These are phyloP conservation scores for Micrastur ruficollis DNA, from an alignment of 2,797 vertebrate genomes.

Conservation along the genomic window DNA sequence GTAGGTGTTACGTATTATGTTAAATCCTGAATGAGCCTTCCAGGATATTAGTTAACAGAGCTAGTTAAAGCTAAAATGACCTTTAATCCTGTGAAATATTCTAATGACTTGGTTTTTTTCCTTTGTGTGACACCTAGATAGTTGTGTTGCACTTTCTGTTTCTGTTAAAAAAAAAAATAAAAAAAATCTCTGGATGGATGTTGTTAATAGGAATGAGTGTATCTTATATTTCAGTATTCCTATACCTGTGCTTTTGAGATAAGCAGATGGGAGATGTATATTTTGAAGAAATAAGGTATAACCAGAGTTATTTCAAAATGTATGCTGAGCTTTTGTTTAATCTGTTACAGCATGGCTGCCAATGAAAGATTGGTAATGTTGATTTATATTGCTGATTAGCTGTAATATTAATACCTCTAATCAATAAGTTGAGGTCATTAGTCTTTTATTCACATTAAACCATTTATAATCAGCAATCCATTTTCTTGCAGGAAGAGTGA, in stretches of 20 bases:
- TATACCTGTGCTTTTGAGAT: neutral
- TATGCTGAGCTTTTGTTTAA: neutral
- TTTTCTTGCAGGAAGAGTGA: neutral
- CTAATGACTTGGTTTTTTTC: neutral
- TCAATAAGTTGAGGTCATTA: neutral
- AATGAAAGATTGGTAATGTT: neutral
- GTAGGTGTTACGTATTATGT: neutral
- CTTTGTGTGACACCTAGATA: neutral
- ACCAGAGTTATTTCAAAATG: neutral
- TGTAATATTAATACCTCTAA: neutral
- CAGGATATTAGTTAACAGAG: neutral
- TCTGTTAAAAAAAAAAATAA: neutral
- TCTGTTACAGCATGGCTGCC: neutral
- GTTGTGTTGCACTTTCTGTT: neutral
- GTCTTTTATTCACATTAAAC: neutral
- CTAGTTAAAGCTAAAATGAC: neutral
- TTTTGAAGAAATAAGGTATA: neutral
- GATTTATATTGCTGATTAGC: neutral
- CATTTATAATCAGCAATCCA: neutral
- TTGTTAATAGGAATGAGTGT: neutral
- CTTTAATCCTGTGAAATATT: neutral
- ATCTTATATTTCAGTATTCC: neutral
- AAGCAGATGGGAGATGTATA: neutral
- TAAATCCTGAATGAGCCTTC: neutral
- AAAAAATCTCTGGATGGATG: too few species aligned